Evolutionary conservation across 1,140 invertebrate genomes (phyloP).

Genomic region (Orchesella cincta): DNA sequence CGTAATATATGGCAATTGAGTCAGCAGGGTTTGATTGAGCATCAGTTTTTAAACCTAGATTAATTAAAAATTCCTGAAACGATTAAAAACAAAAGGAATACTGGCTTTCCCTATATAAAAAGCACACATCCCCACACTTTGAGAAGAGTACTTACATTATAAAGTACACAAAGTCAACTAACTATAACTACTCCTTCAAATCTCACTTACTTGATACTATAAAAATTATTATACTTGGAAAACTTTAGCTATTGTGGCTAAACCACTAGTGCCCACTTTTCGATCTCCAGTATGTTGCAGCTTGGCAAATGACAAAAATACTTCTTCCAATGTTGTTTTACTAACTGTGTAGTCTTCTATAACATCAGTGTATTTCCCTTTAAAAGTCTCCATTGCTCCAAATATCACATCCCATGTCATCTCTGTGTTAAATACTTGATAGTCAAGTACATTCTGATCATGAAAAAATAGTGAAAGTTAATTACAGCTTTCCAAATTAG

Average conservation of each 20-base stretch:
- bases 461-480: slow-evolving; percentile 42
- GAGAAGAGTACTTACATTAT: not conserved
- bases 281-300: slow-evolving; percentile 12
- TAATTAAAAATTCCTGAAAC: not conserved
- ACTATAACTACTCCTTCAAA: too few relatives aligned
- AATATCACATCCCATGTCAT: slow-evolving; percentile 61
- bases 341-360: slow-evolving; percentile 64
- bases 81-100: not conserved
- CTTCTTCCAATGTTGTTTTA: slow-evolving; percentile 67
- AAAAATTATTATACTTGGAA: not conserved
- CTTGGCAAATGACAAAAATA: slow-evolving; percentile 56
- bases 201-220: not conserved
- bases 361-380: slow-evolving; percentile 54
- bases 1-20: not conserved
- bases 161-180: too few relatives aligned
- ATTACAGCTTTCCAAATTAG: not conserved
- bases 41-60: not conserved
- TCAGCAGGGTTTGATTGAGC: not conserved
- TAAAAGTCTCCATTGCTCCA: slow-evolving; percentile 59
- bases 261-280: not conserved
- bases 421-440: slow-evolving; percentile 57
- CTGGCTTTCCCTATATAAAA: too few relatives aligned
- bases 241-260: too few relatives aligned
- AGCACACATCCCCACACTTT: too few relatives aligned
- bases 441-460: slow-evolving; percentile 63